Evolutionary conservation across 2,113 vertebrate species (phyloP).

Genomic region (Pangasianodon hypophthalmus): DNA sequence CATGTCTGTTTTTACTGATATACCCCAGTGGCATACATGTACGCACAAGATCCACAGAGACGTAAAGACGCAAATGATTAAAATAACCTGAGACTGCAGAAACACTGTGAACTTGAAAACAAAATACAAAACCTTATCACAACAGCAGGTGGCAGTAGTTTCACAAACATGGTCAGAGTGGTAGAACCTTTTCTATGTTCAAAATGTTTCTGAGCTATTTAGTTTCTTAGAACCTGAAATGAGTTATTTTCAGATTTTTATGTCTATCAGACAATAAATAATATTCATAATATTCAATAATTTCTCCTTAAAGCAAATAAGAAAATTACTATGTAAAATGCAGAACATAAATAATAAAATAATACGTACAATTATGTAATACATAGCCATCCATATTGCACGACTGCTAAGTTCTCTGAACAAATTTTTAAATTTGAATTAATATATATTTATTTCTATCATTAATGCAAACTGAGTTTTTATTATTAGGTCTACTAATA

Average conservation of each 20-base stretch:
- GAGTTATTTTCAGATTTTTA: neutral
- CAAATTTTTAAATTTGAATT: neutral
- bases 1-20: neutral
- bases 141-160: conserved; percentile 1
- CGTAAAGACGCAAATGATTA: neutral
- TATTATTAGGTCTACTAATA: neutral
- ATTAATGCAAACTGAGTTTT: too few species aligned
- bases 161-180: neutral
- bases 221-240: neutral
- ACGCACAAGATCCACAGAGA: neutral
- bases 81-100: neutral
- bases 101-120: neutral
- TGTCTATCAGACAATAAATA: neutral
- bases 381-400: neutral
- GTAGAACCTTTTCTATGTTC: neutral
- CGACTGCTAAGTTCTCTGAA: too few species aligned
- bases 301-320: neutral
- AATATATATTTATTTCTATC: neutral
- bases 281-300: neutral
- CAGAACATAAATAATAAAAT: neutral
- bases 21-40: neutral
- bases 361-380: neutral
- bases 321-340: neutral
- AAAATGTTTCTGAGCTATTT: neutral
- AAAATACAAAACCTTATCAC: neutral